Percentiles rank a stretch among this genome's conserved stretches.
Conservation (phyloP, 2,797 vertebrate species). For the Anas georgica region DNA sequence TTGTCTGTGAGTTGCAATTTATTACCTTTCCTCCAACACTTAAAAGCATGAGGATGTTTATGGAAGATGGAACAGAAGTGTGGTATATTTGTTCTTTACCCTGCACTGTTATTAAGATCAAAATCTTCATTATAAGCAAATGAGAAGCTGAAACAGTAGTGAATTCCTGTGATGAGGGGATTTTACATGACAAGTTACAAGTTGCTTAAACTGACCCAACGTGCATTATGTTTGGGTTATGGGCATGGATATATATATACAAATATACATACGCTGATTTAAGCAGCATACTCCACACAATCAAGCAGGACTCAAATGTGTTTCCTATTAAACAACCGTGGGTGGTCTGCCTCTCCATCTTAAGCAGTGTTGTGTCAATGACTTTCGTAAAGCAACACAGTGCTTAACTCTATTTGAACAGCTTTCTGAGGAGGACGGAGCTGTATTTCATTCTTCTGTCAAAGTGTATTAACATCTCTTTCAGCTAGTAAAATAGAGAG, state of each 20-base stretch:
- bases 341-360: slow-evolving; percentile 23
- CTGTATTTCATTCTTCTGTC: neutral
- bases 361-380: neutral
- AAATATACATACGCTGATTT: neutral
- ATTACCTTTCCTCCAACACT: neutral
- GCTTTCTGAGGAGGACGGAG: neutral
- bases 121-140: neutral
- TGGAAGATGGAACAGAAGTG: neutral
- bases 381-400: neutral
- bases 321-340: neutral
- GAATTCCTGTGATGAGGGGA: rapidly evolving
- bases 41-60: neutral
- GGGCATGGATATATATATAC: rapidly evolving
- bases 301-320: neutral
- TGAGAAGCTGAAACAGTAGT: neutral
- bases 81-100: neutral
- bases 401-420: neutral
- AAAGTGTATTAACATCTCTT: neutral
- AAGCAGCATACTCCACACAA: neutral
- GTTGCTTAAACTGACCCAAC: neutral
- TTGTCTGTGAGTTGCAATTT: neutral
- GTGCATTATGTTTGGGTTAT: neutral
- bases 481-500: neutral
- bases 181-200: neutral
- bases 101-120: neutral